These are phyloP conservation scores for Pterobdella sp. DNA, from an alignment of 2,888 invertebrate genomes.

Conservation along the genomic window DNA sequence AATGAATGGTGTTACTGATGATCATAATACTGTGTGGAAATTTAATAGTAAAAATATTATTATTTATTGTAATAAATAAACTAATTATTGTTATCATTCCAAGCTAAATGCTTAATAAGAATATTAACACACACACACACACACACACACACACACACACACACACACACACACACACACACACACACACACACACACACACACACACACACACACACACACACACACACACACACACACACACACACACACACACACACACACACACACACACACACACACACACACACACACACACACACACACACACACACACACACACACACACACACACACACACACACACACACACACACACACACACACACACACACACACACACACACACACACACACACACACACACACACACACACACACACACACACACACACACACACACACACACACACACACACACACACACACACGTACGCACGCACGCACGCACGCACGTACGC, in stretches of 20 bases:
- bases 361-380: conserved; percentile 4
- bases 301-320: conserved; percentile 4
- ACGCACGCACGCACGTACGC: not conserved
- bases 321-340: conserved; percentile 4
- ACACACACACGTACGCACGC: not conserved
- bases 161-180: not conserved
- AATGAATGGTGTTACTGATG: too few relatives aligned
- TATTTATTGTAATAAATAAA: not conserved
- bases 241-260: conserved; percentile 4
- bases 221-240: conserved; percentile 4
- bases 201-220: conserved; percentile 4
- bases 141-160: not conserved
- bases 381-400: conserved; percentile 4
- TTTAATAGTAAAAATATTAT: not conserved
- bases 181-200: not conserved
- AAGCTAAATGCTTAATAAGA: too few relatives aligned
- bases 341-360: conserved; percentile 4
- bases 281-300: conserved; percentile 4
- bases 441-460: conserved; percentile 4
- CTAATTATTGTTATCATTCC: too few relatives aligned
- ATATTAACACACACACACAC: not conserved
- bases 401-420: conserved; percentile 4
- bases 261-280: conserved; percentile 4
- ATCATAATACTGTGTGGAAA: too few relatives aligned
- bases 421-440: conserved; percentile 4